Evolutionary conservation across 2,113 vertebrate genomes (phyloP).

Genomic region (Rhegmatorhina hoffmannsi): DNA sequence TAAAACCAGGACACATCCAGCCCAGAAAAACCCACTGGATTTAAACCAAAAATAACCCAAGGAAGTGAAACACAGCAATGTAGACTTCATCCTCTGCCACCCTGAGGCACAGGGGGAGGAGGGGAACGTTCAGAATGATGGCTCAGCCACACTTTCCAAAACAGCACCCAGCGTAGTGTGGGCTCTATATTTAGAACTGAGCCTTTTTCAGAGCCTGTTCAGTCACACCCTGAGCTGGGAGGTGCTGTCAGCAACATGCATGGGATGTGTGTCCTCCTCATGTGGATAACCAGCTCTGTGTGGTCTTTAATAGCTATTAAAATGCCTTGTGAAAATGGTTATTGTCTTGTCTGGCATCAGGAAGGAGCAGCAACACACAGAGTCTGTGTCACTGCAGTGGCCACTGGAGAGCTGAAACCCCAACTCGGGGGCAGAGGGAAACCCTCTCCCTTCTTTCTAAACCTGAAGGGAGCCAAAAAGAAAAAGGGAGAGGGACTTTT

Average conservation of each 20-base stretch:
- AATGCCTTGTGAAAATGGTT: not conserved
- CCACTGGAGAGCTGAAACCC: not conserved
- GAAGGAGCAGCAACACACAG: not conserved
- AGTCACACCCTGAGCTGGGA: not conserved
- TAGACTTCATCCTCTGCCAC: not conserved
- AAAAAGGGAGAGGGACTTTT: not conserved
- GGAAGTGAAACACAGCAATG: not conserved
- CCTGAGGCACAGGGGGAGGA: not conserved
- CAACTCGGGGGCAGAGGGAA: not conserved
- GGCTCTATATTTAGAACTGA: constrained; percentile 5
- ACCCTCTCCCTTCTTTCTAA: not conserved
- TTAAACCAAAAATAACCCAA: not conserved
- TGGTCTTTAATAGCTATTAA: accelerated
- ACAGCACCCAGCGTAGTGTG: not conserved
- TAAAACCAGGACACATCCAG: constrained; percentile 16
- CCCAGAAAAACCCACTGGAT: constrained; percentile 1
- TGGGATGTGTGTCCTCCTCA: accelerated
- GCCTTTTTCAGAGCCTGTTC: not conserved
- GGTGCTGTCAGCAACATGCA: not conserved
- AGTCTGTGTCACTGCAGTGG: not conserved
- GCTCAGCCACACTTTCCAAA: constrained; percentile 50
- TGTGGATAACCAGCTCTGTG: accelerated
- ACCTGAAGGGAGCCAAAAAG: not conserved
- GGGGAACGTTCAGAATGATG: not conserved
- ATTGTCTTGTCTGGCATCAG: accelerated